Evolutionary conservation across 1,140 invertebrate species (phyloP).

Genomic region (Stenopsyche tienmushanensis): DNA sequence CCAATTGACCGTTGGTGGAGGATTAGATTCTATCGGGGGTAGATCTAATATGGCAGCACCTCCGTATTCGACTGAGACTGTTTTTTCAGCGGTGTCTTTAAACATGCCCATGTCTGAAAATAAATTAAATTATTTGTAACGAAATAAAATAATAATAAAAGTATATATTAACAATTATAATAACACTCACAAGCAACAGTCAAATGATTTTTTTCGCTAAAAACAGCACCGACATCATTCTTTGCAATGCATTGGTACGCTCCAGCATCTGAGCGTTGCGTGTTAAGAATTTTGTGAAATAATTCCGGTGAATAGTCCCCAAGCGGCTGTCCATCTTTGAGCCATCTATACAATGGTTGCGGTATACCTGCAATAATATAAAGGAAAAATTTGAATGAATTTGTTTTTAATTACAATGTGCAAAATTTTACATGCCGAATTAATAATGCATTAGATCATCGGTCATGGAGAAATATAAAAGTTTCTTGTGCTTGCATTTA

Average conservation of each 20-base stretch:
- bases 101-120: constrained; percentile 80
- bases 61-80: constrained; percentile 69
- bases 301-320: constrained; percentile 73
- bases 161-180: neutral
- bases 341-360: constrained; percentile 84
- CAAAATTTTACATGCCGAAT: too few relatives aligned
- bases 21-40: constrained; percentile 79
- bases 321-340: constrained; percentile 77
- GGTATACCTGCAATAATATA: constrained; percentile 69
- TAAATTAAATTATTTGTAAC: too few relatives aligned
- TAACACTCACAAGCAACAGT: constrained; percentile 83
- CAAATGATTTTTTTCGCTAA: constrained; percentile 84
- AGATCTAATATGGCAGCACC: constrained; percentile 79
- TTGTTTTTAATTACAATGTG: too few relatives aligned
- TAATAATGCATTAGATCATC: too few relatives aligned
- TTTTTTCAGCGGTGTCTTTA: constrained; percentile 66
- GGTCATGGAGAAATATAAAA: too few relatives aligned
- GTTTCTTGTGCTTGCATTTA: too few relatives aligned
- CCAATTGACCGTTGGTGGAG: constrained; percentile 81
- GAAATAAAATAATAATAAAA: constrained; percentile 39
- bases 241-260: constrained; percentile 88
- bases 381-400: neutral
- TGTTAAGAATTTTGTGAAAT: constrained; percentile 79
- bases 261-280: constrained; percentile 76
- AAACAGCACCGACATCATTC: constrained; percentile 86